Percentiles rank a stretch among this genome's conserved stretches.
These are phyloP conservation scores for Craterocephalus amniculus DNA, from an alignment of 2,797 vertebrate genomes.

Conservation along the genomic window DNA sequence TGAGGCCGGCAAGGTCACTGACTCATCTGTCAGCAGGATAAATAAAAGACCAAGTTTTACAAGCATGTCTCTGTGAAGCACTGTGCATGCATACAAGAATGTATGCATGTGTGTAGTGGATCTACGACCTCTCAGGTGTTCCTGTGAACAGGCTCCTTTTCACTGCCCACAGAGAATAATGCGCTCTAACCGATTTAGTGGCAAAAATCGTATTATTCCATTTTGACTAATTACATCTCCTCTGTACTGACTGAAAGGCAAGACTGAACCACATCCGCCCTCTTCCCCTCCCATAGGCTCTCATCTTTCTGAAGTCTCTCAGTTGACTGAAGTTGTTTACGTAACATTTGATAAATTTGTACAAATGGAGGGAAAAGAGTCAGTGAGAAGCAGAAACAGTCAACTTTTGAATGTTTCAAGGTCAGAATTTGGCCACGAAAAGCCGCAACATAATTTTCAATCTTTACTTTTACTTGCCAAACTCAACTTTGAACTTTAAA, in stretches of 20 bases:
- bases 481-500: neutral
- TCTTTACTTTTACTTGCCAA: neutral
- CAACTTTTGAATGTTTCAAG: neutral
- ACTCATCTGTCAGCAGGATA: slow-evolving; percentile 31
- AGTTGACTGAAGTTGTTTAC: slow-evolving; percentile 29
- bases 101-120: slow-evolving; percentile 2
- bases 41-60: neutral
- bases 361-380: slow-evolving; percentile 17
- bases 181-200: slow-evolving; percentile 70
- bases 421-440: neutral
- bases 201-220: slow-evolving; percentile 78
- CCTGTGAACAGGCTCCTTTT: slow-evolving; percentile 68
- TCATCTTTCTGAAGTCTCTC: slow-evolving; percentile 21
- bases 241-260: slow-evolving; percentile 36
- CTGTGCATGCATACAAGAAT: neutral
- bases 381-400: neutral
- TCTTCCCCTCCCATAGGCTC: neutral
- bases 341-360: slow-evolving; percentile 28
- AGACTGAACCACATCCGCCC: slow-evolving; percentile 19
- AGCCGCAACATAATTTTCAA: neutral
- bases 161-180: slow-evolving; percentile 47
- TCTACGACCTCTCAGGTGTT: slow-evolving; percentile 69
- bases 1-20: neutral
- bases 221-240: slow-evolving; percentile 75
- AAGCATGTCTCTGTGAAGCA: slow-evolving; percentile 8